Conservation (phyloP, 2,888 invertebrate species). For the Lithophane socia region DNA sequence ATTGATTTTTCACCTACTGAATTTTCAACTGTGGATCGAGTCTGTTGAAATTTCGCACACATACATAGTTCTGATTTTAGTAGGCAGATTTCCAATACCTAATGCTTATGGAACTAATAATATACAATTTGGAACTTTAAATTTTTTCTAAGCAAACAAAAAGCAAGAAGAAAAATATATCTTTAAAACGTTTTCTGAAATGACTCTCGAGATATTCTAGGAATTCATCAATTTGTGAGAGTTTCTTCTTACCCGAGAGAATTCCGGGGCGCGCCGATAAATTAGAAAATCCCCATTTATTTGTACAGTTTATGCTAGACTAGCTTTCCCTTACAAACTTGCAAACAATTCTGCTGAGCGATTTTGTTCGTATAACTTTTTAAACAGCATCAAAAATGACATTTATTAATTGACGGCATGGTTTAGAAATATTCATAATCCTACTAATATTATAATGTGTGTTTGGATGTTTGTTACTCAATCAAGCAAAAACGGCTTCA, state of each 20-base stretch:
- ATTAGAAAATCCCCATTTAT: constrained; percentile 84
- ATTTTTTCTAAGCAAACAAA: neutral
- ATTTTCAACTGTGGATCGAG: too few relatives aligned
- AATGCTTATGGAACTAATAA: too few relatives aligned
- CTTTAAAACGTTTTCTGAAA: constrained; percentile 73
- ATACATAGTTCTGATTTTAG: too few relatives aligned
- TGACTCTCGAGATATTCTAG: constrained; percentile 74
- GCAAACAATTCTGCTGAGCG: neutral
- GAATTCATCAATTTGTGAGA: constrained; percentile 85
- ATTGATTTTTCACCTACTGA: too few relatives aligned
- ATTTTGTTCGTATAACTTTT: neutral
- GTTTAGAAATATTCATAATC: too few relatives aligned
- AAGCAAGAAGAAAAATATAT: constrained; percentile 65
- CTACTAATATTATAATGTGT: too few relatives aligned
- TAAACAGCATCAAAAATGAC: too few relatives aligned
- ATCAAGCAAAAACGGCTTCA: too few relatives aligned
- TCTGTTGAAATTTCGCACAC: too few relatives aligned
- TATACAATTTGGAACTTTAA: neutral
- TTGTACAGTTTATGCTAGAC: constrained; percentile 78
- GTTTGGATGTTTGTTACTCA: too few relatives aligned
- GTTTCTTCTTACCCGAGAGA: constrained; percentile 76
- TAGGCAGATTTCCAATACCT: neutral
- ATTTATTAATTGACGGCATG: too few relatives aligned
- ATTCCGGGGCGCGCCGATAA: constrained; percentile 81
- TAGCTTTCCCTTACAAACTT: constrained; percentile 20